phyloP scores from a whole-genome alignment of 2,797 vertebrate species.

The Lycodopsis pacificus region DNA sequence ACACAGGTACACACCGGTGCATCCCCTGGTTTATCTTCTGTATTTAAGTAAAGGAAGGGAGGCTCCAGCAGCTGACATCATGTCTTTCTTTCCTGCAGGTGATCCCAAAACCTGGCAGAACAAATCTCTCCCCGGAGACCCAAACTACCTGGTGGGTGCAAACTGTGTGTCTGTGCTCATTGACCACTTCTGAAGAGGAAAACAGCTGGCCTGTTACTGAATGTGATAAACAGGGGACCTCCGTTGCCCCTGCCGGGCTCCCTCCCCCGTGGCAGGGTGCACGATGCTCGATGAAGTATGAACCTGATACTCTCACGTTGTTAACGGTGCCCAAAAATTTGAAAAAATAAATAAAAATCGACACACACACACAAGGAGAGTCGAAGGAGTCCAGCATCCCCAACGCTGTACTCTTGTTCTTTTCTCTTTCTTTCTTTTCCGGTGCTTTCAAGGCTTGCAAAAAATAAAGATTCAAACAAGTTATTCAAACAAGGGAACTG shows the following conservation, averaged over 20 bases:
- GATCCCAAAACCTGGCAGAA: slow-evolving; percentile 99
- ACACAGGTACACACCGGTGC: not conserved
- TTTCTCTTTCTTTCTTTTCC: slow-evolving; percentile 70
- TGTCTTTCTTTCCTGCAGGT: slow-evolving; percentile 84
- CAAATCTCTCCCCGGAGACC: slow-evolving; percentile 99
- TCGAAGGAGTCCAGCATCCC: slow-evolving; percentile 70
- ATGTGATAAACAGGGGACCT: slow-evolving; percentile 81
- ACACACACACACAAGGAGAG: slow-evolving; percentile 52
- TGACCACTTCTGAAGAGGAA: slow-evolving; percentile 97
- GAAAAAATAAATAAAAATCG: slow-evolving; percentile 10
- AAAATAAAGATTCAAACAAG: slow-evolving; percentile 82
- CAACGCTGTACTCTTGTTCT: slow-evolving; percentile 57
- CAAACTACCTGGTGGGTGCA: slow-evolving; percentile 99
- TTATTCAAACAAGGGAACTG: slow-evolving; percentile 85
- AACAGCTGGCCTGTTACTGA: slow-evolving; percentile 92
- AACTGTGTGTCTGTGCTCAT: slow-evolving; percentile 99
- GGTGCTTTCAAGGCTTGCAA: slow-evolving; percentile 89
- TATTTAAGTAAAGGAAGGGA: slow-evolving; percentile 17
- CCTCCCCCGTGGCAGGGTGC: slow-evolving; percentile 65
- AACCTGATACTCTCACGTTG: slow-evolving; percentile 85
- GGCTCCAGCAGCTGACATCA: slow-evolving; percentile 65
- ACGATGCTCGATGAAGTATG: slow-evolving; percentile 87
- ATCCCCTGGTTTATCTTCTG: not conserved
- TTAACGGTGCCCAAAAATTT: slow-evolving; percentile 76
- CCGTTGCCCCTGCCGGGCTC: slow-evolving; percentile 47